These are phyloP conservation scores for Drosophila kanekoi DNA, from an alignment of 2,888 invertebrate genomes.

Conservation along the genomic window DNA sequence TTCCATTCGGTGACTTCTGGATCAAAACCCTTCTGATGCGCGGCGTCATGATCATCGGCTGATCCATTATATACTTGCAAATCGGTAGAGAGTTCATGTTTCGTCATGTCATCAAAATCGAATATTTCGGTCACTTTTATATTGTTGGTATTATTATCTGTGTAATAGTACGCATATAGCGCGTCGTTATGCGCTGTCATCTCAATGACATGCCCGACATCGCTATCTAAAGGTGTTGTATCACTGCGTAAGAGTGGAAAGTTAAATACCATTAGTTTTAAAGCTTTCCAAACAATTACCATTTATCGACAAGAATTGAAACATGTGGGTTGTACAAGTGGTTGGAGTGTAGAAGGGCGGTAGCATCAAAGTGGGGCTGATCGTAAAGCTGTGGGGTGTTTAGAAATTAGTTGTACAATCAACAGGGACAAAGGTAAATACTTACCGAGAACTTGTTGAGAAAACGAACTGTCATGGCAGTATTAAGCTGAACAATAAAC, in stretches of 20 bases:
- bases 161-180: slow-evolving; percentile 94
- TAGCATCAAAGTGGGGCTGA: slow-evolving; percentile 83
- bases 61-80: slow-evolving; percentile 81
- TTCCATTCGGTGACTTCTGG: slow-evolving; percentile 83
- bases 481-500: slow-evolving; percentile 82
- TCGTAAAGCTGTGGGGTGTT: slow-evolving; percentile 72
- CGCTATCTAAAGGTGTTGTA: slow-evolving; percentile 81
- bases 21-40: slow-evolving; percentile 78
- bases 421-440: neutral
- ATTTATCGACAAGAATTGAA: slow-evolving; percentile 83
- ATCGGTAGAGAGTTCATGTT: slow-evolving; percentile 87
- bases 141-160: slow-evolving; percentile 92
- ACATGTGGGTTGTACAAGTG: slow-evolving; percentile 80
- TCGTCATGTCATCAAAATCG: slow-evolving; percentile 89
- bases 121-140: slow-evolving; percentile 95
- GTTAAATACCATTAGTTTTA: slow-evolving; percentile 5
- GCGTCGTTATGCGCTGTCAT: slow-evolving; percentile 95
- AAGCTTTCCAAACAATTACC: slow-evolving; percentile 60
- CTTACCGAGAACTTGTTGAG: slow-evolving; percentile 80
- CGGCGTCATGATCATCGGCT: slow-evolving; percentile 81
- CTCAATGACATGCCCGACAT: slow-evolving; percentile 88
- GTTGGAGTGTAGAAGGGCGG: slow-evolving; percentile 81
- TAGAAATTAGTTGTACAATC: neutral
- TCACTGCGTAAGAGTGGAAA: slow-evolving; percentile 62
- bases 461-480: slow-evolving; percentile 79